phyloP scores from a whole-genome alignment of 2,888 invertebrate species.

The Elmis aenea region DNA sequence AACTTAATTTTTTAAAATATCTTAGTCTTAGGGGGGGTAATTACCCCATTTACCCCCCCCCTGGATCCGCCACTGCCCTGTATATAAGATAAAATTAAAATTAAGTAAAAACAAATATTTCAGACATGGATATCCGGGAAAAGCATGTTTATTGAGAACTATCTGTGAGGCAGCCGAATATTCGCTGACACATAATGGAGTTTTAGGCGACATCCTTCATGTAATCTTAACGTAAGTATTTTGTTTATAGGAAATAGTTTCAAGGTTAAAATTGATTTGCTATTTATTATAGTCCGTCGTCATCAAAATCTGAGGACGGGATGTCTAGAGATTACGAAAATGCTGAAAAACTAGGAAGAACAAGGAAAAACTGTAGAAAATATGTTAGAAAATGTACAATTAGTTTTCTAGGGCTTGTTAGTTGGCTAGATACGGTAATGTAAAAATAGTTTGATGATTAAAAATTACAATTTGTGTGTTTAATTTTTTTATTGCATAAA shows the following conservation, averaged over 20 bases:
- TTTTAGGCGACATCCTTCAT: constrained; percentile 60
- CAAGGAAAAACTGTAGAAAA: constrained; percentile 45
- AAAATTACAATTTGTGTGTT: too few species aligned
- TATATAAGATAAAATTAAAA: too few species aligned
- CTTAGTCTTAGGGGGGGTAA: too few species aligned
- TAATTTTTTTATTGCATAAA: too few species aligned
- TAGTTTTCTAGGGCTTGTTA: constrained; percentile 52
- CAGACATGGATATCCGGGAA: constrained; percentile 57
- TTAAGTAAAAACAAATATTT: constrained; percentile 20
- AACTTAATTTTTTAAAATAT: too few species aligned
- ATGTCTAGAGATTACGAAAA: constrained; percentile 48
- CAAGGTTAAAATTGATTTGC: too few species aligned
- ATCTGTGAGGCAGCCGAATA: constrained; percentile 61
- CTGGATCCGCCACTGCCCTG: too few species aligned
- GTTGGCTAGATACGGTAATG: too few species aligned
- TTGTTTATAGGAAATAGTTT: background rate
- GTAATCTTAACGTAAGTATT: constrained; percentile 61
- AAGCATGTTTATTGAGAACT: constrained; percentile 57
- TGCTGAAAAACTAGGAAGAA: constrained; percentile 53
- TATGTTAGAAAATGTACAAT: constrained; percentile 49
- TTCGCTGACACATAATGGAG: constrained; percentile 55
- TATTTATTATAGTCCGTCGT: constrained; percentile 53
- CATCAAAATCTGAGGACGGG: constrained; percentile 51
- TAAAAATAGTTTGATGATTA: too few species aligned
- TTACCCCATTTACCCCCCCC: too few species aligned